Evolutionary conservation across 2,888 invertebrate species (phyloP).

Genomic region (Nymphalis polychloros): DNA sequence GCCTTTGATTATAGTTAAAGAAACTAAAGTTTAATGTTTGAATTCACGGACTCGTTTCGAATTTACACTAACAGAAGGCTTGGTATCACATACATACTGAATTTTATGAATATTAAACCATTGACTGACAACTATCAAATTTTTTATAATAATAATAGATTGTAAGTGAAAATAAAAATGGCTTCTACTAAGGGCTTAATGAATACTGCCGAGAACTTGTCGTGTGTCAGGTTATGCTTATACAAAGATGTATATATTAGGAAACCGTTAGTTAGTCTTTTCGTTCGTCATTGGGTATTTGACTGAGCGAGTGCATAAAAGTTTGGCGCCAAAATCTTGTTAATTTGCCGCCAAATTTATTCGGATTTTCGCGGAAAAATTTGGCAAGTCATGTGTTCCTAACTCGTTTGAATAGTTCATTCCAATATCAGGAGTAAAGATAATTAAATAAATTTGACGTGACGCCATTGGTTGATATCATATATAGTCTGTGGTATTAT

Average conservation of each 20-base stretch:
- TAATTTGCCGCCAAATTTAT: background rate
- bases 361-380: too few species aligned
- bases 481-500: too few species aligned
- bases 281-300: slow-evolving; percentile 8
- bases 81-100: background rate
- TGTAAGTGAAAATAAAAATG: background rate
- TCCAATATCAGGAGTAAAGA: too few species aligned
- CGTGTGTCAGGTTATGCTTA: slow-evolving; percentile 15
- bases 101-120: background rate
- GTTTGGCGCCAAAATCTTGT: background rate
- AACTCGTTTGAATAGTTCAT: too few species aligned
- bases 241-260: slow-evolving; percentile 24
- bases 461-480: too few species aligned
- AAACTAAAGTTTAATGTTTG: background rate
- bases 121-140: background rate
- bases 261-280: background rate
- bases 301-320: background rate
- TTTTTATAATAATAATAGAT: background rate
- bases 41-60: background rate
- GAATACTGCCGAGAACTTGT: slow-evolving; percentile 32
- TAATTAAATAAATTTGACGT: too few species aligned
- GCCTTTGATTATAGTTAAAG: too few species aligned
- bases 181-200: background rate
- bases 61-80: too few species aligned
- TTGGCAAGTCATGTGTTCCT: too few species aligned